Base-by-base conservation (phyloP, 2,797 vertebrate species). In the Tinamus major region DNA sequence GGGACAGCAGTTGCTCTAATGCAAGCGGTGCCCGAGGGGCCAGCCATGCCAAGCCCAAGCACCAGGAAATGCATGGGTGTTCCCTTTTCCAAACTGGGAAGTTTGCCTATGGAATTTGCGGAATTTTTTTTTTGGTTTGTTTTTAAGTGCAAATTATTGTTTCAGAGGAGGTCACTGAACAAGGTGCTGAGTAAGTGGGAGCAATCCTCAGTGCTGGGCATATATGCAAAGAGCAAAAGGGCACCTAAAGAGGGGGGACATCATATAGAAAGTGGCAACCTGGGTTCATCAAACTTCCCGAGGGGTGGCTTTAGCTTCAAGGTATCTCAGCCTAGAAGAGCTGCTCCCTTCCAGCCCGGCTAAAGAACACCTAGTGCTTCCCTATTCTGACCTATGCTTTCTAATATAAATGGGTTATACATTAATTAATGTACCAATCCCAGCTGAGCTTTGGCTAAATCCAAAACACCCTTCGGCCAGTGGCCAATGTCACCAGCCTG, bases 251-350 rank as follows among this genome's bases (percentile, higher is more conserved):
- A 58, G 37, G 19, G 17, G 35, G 12, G 46, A 37, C 20, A 10
- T 35, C 27, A 23, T n/a, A 61, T 14, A 19, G 19, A 21, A 49
- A 18, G 33, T 0, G 2, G 16, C 2, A 9, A 3, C 31, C 9
- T 6, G 15, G n/a, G 27, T 37, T 79, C 23, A 5, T 11, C 63
- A 42, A n/a, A 49, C 46, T 26, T 46, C 17, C 5, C 10, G 0
- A 0, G 9, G 33, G 13, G 21, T 49, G 48, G 26, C 37, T 26
- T 27, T 20, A 41, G 48, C 17, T 75, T 68, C n/a, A 35, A 87
- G 44, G 7, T 51, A 19, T 15, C 49, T 89, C 75, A 29, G 58
- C 9, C 44, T 61, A n/a, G 62, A 81, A 41, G 13, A 64, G 21
- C 27, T 41, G 65, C 81, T 86, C 48, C 51, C 51, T 69, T 44